Percentiles rank a stretch among this genome's conserved stretches.
These are phyloP conservation scores for Percopsis omiscomaycus DNA, from an alignment of 2,797 vertebrate genomes.

Conservation along the genomic window DNA sequence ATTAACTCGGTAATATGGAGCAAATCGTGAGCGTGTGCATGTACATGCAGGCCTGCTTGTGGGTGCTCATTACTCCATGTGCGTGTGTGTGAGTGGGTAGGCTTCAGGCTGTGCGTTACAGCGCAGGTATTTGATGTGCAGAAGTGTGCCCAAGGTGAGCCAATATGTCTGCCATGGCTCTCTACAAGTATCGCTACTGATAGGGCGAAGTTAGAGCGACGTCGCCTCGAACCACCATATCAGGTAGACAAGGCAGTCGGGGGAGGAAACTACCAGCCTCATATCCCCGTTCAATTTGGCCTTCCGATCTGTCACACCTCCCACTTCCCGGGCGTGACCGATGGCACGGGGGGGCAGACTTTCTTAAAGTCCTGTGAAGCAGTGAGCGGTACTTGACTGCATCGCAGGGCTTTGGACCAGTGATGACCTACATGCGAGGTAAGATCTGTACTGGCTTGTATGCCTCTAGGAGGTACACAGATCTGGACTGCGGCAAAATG, in stretches of 20 bases:
- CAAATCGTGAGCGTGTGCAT: slow-evolving; percentile 33
- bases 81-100: slow-evolving; percentile 43
- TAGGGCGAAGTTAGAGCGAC: slow-evolving; percentile 65
- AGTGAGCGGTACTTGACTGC: slow-evolving; percentile 67
- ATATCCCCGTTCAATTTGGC: slow-evolving; percentile 70
- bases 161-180: slow-evolving; percentile 79
- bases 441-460: slow-evolving; percentile 7
- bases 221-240: slow-evolving; percentile 72
- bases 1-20: slow-evolving; percentile 68
- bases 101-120: slow-evolving; percentile 69
- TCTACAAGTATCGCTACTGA: slow-evolving; percentile 72
- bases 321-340: slow-evolving; percentile 64
- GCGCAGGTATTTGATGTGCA: slow-evolving; percentile 76
- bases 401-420: slow-evolving; percentile 57
- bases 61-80: slow-evolving; percentile 3
- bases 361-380: slow-evolving; percentile 64
- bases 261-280: slow-evolving; percentile 61
- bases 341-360: slow-evolving; percentile 60
- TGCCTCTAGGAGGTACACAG: slow-evolving; percentile 16
- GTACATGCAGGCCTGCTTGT: slow-evolving; percentile 27
- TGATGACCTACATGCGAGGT: slow-evolving; percentile 66
- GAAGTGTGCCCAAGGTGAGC: slow-evolving; percentile 75
- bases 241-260: slow-evolving; percentile 58
- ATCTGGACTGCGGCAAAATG: slow-evolving; percentile 22
- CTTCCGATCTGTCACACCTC: slow-evolving; percentile 67